Percentiles rank a stretch among this genome's conserved stretches.
These are phyloP conservation scores for Drepana arcuata DNA, from an alignment of 1,140 invertebrate genomes.

Conservation along the genomic window DNA sequence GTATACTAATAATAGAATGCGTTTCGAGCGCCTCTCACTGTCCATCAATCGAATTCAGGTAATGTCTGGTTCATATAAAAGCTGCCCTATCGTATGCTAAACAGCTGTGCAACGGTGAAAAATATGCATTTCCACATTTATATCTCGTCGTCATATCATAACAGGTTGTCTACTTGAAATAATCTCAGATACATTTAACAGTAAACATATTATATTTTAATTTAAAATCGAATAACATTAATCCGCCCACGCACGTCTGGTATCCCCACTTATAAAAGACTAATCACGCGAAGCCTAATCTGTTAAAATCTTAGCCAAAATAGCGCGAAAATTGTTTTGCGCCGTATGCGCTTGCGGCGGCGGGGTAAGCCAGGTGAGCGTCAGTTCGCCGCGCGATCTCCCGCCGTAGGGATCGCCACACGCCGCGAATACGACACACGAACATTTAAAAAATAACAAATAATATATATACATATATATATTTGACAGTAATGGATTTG, in stretches of 20 bases:
- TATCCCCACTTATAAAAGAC: constrained; percentile 43
- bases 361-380: constrained; percentile 54
- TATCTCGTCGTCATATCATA: background rate
- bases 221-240: no score
- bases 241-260: constrained; percentile 34
- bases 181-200: no score
- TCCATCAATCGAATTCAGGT: constrained; percentile 50
- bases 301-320: constrained; percentile 67
- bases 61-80: constrained; percentile 44
- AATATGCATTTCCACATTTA: constrained; percentile 10
- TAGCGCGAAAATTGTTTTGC: constrained; percentile 67
- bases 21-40: constrained; percentile 37
- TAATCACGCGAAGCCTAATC: constrained; percentile 61
- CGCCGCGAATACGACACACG: constrained; percentile 48
- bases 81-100: constrained; percentile 23
- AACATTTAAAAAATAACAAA: no score
- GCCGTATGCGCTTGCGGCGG: constrained; percentile 57
- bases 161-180: no score
- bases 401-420: constrained; percentile 50
- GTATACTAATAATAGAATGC: constrained; percentile 46
- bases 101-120: constrained; percentile 11
- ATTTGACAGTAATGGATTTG: background rate
- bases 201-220: no score
- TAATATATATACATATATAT: no score
- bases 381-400: constrained; percentile 61